Evolutionary conservation across 1,140 invertebrate genomes (phyloP).

Genomic region (Dreissena polymorpha): DNA sequence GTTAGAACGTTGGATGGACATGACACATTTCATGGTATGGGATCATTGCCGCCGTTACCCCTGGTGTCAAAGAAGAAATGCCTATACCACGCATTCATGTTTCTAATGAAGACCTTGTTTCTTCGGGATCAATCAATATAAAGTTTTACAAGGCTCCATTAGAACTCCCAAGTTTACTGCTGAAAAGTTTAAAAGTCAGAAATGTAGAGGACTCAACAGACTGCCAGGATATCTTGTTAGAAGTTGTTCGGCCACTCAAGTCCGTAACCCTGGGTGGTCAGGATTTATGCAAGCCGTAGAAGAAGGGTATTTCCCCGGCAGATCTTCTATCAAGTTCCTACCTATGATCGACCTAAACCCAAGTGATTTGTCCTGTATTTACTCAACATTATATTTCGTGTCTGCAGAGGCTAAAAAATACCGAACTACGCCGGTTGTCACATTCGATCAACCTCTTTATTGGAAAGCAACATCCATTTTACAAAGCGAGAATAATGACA

Average conservation of each 20-base stretch:
- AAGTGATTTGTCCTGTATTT: constrained; percentile 63
- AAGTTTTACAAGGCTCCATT: no score
- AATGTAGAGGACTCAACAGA: not conserved
- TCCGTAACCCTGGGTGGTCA: constrained; percentile 8
- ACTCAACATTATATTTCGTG: constrained; percentile 64
- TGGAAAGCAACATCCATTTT: constrained; percentile 56
- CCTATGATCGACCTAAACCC: constrained; percentile 70
- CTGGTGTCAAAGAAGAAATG: not conserved
- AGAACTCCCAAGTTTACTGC: no score
- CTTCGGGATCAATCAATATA: no score
- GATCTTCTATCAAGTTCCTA: constrained; percentile 60
- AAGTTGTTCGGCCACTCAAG: constrained; percentile 38
- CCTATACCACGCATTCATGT: no score
- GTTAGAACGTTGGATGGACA: constrained; percentile 65
- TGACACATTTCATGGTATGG: constrained; percentile 72
- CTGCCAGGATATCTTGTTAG: not conserved
- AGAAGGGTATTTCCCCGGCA: constrained; percentile 55
- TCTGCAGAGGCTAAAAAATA: constrained; percentile 42
- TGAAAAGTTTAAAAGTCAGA: not conserved
- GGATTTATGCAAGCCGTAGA: constrained; percentile 47
- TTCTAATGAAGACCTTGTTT: no score
- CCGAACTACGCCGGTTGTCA: constrained; percentile 56
- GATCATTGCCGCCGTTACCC: constrained; percentile 60
- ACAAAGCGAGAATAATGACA: constrained; percentile 23
- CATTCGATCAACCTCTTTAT: constrained; percentile 66